Conservation (phyloP, 2,888 invertebrate genomes). For the Habroteleia sp. region DNA sequence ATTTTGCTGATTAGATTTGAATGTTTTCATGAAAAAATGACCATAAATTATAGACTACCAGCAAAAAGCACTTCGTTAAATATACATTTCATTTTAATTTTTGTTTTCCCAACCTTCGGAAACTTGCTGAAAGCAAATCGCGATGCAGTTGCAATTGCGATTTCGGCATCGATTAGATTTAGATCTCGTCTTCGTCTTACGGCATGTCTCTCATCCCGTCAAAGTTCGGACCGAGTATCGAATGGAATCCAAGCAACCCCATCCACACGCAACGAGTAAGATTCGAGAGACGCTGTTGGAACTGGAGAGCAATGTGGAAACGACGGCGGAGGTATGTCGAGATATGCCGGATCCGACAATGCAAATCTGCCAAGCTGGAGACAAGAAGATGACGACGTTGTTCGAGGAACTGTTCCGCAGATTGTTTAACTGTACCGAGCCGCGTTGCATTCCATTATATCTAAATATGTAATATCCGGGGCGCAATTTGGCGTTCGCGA, state of each 20-base stretch:
- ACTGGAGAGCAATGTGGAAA: slow-evolving; percentile 71
- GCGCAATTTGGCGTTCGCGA: slow-evolving; percentile 68
- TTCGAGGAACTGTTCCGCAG: slow-evolving; percentile 64
- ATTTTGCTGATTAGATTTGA: too few relatives aligned
- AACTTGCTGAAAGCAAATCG: not conserved
- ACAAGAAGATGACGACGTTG: slow-evolving; percentile 62
- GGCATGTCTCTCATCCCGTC: slow-evolving; percentile 56
- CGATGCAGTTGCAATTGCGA: slow-evolving; percentile 6
- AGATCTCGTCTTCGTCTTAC: slow-evolving; percentile 23
- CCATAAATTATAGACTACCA: too few relatives aligned
- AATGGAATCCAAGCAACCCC: slow-evolving; percentile 67
- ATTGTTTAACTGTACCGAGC: slow-evolving; percentile 59
- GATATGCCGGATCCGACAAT: slow-evolving; percentile 73
- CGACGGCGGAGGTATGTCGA: slow-evolving; percentile 75
- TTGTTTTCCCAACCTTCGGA: too few relatives aligned
- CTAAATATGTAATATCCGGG: slow-evolving; percentile 73
- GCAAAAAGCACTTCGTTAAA: too few relatives aligned
- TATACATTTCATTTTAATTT: too few relatives aligned
- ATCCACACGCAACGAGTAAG: slow-evolving; percentile 62
- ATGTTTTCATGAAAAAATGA: too few relatives aligned
- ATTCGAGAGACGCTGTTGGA: slow-evolving; percentile 65
- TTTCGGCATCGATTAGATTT: slow-evolving; percentile 13
- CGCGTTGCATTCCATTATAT: slow-evolving; percentile 66
- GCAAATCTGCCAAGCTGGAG: slow-evolving; percentile 63
- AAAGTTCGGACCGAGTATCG: slow-evolving; percentile 61